A percentile compares a stretch with the other conserved stretches of the same genome.
phyloP scores from a whole-genome alignment of 2,888 invertebrate genomes.

The Darwinula stevensoni region DNA sequence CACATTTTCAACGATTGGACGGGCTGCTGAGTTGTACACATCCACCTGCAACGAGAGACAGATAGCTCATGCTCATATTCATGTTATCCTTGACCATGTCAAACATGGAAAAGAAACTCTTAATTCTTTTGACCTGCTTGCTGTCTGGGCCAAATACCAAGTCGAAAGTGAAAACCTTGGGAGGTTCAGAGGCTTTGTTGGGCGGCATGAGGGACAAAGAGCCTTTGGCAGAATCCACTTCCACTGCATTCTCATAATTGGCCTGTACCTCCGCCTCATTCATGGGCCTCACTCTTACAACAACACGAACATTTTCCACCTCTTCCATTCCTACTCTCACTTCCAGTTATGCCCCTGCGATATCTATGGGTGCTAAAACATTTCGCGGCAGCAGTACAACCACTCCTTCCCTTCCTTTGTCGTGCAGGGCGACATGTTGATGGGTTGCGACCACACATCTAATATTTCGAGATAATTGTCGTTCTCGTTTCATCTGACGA shows the following conservation, averaged over 20 bases:
- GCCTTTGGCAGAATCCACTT: constrained; percentile 42
- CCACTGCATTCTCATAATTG: constrained; percentile 36
- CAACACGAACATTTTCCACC: constrained; percentile 73
- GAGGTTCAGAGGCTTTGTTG: constrained; percentile 23
- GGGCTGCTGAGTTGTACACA: constrained; percentile 79
- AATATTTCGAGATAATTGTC: no score
- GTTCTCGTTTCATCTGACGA: no score
- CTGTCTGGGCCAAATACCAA: constrained; percentile 64
- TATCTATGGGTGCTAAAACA: no score
- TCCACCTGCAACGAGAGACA: constrained; percentile 33
- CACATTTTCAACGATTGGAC: constrained; percentile 88
- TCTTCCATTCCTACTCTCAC: no score
- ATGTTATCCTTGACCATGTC: background rate
- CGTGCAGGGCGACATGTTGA: no score
- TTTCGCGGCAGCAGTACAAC: no score
- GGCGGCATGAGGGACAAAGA: constrained; percentile 30
- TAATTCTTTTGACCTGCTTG: constrained; percentile 34
- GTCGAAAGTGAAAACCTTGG: constrained; percentile 78
- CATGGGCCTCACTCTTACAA: constrained; percentile 75
- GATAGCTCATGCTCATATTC: background rate
- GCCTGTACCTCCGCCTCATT: constrained; percentile 49
- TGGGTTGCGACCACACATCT: no score
- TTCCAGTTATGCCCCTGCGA: no score
- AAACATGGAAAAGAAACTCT: background rate
- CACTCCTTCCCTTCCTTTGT: no score